These are phyloP conservation scores for Corythoichthys intestinalis DNA, from an alignment of 2,113 vertebrate genomes.

Conservation along the genomic window DNA sequence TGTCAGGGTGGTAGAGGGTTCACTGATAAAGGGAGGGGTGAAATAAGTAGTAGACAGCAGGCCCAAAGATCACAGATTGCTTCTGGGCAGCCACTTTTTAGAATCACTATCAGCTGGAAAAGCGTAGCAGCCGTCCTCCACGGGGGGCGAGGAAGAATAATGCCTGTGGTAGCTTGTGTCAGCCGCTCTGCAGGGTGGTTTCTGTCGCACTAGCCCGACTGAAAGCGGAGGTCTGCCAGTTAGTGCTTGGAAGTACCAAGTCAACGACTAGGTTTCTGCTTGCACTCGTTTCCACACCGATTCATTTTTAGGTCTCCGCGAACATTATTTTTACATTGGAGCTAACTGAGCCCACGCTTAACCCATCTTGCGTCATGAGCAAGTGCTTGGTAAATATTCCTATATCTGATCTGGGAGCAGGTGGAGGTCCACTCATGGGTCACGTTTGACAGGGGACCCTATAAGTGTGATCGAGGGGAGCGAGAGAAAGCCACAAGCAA, in stretches of 20 bases:
- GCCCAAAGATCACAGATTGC: conserved; percentile 34
- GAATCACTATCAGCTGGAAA: conserved; percentile 27
- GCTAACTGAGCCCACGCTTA: not conserved
- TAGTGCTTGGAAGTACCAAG: not conserved
- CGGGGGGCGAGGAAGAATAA: not conserved
- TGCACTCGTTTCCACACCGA: not conserved
- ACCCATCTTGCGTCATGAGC: conserved; percentile 1
- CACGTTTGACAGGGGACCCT: conserved; percentile 32
- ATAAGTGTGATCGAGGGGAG: conserved; percentile 36
- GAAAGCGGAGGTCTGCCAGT: not conserved
- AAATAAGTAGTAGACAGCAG: conserved; percentile 9
- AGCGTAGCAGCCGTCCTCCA: not conserved
- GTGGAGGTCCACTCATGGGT: conserved; percentile 22
- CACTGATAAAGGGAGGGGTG: not conserved
- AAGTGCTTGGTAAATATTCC: conserved; percentile 46
- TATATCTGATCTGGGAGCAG: conserved; percentile 41
- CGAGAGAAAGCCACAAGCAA: conserved; percentile 14
- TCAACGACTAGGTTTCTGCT: not conserved
- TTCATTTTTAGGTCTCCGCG: no score
- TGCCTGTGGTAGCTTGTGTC: not conserved
- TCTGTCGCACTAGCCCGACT: not conserved
- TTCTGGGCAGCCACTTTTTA: conserved; percentile 40
- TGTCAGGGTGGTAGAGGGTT: conserved; percentile 9
- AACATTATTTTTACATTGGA: not conserved
- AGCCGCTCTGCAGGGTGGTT: not conserved